These are phyloP conservation scores for Marcusenius ussheri DNA, from an alignment of 2,113 vertebrate species.

Conservation along the genomic window DNA sequence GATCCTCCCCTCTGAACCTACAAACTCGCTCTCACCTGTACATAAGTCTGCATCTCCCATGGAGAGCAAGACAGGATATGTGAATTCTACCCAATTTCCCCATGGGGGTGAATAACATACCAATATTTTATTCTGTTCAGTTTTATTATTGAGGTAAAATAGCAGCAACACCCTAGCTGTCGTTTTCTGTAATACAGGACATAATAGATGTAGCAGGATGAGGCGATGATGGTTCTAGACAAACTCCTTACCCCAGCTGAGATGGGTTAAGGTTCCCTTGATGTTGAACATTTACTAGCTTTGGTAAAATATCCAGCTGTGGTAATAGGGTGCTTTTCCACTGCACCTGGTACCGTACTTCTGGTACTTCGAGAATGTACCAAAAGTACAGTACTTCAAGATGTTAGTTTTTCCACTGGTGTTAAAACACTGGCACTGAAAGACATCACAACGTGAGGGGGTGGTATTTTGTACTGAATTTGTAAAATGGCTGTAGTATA, in stretches of 20 bases:
- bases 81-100: not conserved
- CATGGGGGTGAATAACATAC: not conserved
- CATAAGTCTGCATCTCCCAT: not conserved
- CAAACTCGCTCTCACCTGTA: not conserved
- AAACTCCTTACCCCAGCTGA: not conserved
- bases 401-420: too few relatives aligned
- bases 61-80: not conserved
- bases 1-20: not conserved
- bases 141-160: not conserved
- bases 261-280: not conserved
- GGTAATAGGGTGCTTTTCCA: not conserved
- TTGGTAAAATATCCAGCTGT: not conserved
- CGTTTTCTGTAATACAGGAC: not conserved
- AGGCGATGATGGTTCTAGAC: not conserved
- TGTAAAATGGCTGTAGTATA: too few relatives aligned
- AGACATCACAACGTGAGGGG: too few relatives aligned
- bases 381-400: too few relatives aligned
- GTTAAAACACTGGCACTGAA: too few relatives aligned
- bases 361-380: too few relatives aligned
- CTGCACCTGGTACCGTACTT: too few relatives aligned
- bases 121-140: not conserved
- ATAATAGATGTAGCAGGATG: not conserved
- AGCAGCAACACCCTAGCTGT: not conserved
- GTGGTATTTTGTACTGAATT: too few relatives aligned
- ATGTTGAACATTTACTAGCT: not conserved